Conservation (phyloP, 2,888 invertebrate species). For the Rotaria sp. region DNA sequence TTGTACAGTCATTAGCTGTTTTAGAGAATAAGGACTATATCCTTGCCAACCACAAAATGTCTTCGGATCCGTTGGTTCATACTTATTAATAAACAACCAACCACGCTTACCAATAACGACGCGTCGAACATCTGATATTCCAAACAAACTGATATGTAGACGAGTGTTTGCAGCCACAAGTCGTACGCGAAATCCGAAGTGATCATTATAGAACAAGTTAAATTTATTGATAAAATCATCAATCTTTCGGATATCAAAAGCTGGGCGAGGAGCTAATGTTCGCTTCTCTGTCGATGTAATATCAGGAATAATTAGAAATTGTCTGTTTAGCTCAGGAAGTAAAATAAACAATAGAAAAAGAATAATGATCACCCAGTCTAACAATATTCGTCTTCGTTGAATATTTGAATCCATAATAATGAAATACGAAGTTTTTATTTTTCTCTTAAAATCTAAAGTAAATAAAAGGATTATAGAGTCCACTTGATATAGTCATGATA, state of each 20-base stretch:
- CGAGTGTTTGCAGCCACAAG: not conserved
- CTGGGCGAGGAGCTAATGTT: not conserved
- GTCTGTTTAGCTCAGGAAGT: not conserved
- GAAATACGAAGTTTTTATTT: too few species aligned
- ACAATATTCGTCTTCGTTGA: not conserved
- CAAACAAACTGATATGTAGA: not conserved
- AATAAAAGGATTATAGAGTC: too few species aligned
- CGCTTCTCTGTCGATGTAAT: not conserved
- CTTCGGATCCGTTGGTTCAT: not conserved
- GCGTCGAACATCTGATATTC: not conserved
- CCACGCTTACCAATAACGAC: not conserved
- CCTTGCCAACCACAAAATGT: not conserved
- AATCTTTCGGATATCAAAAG: not conserved
- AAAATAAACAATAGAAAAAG: not conserved
- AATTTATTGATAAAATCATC: not conserved
- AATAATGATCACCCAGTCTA: not conserved
- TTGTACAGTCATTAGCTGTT: not conserved
- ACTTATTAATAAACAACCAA: not conserved
- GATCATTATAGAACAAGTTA: not conserved
- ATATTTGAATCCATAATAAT: not conserved
- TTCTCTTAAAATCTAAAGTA: too few species aligned
- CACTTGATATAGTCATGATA: too few species aligned
- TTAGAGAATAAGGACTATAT: not conserved
- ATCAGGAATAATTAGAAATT: not conserved
- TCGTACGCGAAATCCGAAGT: not conserved